Evolutionary conservation across 2,888 invertebrate species (phyloP), one percentile per base, ranked within the genome.

Genomic region (Adineta ricciae): DNA sequence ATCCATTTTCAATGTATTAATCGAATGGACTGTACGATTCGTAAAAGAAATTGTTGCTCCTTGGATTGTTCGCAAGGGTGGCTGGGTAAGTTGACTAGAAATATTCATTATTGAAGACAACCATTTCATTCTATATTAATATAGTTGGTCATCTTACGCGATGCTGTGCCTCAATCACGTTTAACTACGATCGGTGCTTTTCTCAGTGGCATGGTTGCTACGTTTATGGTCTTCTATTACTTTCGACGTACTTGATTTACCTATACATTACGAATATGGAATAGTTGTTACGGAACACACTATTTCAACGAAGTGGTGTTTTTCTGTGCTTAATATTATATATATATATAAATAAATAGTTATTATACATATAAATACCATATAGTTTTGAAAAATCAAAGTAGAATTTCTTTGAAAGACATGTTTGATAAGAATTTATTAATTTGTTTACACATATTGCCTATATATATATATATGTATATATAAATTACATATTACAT

Each of bases 31-130:
- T 32, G 88, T 90, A 19, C 88, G 88, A 84, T 90, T 90, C 86
- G 89, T 90, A 83, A 87, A 88, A 64, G 89, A 90, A 49, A 86
- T 88, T 86, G 88, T 90, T 27, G 89, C 90, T 36, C 87, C 88
- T 1, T 90, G 90, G 90, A 90, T 90, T 54, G 88, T 90, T 52
- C 88, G 88, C 9, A 86, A 89, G 86, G 90, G 90, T 11, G 90
- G 90, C 83, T 90, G 90, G 90, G 90, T 90, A 87, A 88, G 89
- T 64, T 27, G 27, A 11, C 46, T 11, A 8, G 46, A 46, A 50
- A 19, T 3, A 50, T 50, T 50, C 19, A 3, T 50, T 2, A 16
- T 19, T 16, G 24, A 64, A 64, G 32, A 32, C 32, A 27, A n/a
- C n/a, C n/a, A 64, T 64, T 11, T 27, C 24, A 19, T 32, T 64